Evolutionary conservation across 2,888 invertebrate genomes (phyloP), one percentile per base, ranked within the genome.

Genomic region (Tridacna gigas): DNA sequence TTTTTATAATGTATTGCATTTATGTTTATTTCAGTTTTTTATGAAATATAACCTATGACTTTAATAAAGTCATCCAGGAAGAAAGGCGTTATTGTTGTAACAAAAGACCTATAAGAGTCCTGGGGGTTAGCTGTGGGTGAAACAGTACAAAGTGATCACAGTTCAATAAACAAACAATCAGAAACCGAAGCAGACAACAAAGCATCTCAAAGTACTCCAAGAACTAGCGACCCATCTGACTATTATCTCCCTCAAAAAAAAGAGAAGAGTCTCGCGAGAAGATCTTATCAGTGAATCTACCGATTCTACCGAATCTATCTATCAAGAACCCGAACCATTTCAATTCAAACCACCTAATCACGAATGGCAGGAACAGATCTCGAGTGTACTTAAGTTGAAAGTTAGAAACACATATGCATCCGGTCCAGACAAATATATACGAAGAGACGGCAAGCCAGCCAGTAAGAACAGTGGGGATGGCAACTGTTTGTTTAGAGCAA

Each of bases 311-410:
- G 48, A 67, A 67, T 67, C 67, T 67, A 74, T 74, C 56, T 51
- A 74, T 74, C 74, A 56, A 74, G 48, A 76, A 76, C 65, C 76
- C 37, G 75, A 75, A 63, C 75, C 61, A 63, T 75, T 75, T 75
- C 75, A 75, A 63, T 75, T 75, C 63, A 75, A 75, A 63, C 75
- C 75, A 63, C n/a, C 63, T 28, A 75, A 75, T 63, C 61, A 63
- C 45, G 71, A 66, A 65, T 77, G 76, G 66, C 76, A 77, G 76
- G 76, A 66, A 77, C 76, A 77, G 51, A 77, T 77, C 47, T 77
- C 76, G 65, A 77, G 48, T 66, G 66, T 66, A 66, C 48, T 77
- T 65, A 65, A 66, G 76, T 66, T 66, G 66, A 48, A 4, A 77
- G 66, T 77, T 51, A 77, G 66, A 77, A 65, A 77, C 66, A 77